Conservation (phyloP, 2,797 vertebrate genomes). For the Sebastes minor region DNA sequence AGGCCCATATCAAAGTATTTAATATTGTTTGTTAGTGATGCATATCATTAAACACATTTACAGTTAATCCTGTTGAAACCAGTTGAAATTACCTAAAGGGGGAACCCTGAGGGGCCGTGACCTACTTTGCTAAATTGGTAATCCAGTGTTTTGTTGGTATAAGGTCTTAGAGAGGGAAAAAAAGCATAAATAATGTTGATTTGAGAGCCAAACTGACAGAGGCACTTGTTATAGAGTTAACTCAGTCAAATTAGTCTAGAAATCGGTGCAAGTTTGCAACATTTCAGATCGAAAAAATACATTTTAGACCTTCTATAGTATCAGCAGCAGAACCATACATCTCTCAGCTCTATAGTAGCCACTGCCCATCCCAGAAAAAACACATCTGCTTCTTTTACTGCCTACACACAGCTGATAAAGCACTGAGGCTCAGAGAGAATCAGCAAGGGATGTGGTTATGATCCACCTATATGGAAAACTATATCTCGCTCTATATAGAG, state of each 20-base stretch:
- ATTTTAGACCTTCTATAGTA: background rate
- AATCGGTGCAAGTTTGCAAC: background rate
- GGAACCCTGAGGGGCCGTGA: background rate
- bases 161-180: background rate
- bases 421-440: background rate
- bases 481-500: background rate
- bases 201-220: background rate
- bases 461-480: background rate
- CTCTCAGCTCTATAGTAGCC: background rate
- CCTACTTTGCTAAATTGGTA: background rate
- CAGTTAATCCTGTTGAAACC: background rate
- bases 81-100: background rate
- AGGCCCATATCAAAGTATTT: background rate
- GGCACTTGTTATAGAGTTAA: background rate
- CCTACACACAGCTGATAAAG: conserved; percentile 15
- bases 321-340: background rate
- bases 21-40: background rate
- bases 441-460: background rate
- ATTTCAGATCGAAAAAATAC: background rate
- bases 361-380: background rate
- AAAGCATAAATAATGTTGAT: background rate
- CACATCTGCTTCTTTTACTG: background rate
- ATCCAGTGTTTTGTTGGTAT: background rate
- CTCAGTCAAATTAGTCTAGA: background rate
- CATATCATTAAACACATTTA: background rate